Evolutionary conservation across 2,113 vertebrate species (phyloP).

Genomic region (Embiotoca jacksoni): DNA sequence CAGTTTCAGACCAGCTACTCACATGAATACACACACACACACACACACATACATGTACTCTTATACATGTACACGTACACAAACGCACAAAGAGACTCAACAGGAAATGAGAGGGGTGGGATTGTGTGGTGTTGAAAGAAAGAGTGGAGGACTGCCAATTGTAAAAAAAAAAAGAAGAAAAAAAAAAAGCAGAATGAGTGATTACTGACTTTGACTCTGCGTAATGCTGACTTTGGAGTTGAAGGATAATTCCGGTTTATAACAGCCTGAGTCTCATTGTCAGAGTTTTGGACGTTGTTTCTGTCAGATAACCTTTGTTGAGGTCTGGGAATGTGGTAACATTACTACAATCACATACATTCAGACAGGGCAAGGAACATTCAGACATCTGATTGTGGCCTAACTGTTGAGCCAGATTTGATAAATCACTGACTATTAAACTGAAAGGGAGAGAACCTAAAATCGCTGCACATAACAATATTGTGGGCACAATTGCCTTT

Average conservation of each 20-base stretch:
- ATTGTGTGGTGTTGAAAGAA: conserved; percentile 48
- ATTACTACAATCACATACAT: conserved; percentile 8
- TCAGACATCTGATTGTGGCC: no score
- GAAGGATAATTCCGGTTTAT: conserved; percentile 28
- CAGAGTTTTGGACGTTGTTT: conserved; percentile 1
- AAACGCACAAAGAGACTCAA: conserved; percentile 30
- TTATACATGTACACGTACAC: conserved; percentile 11
- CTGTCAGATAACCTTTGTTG: background rate
- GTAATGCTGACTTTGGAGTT: conserved; percentile 14
- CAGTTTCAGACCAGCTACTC: conserved; percentile 47
- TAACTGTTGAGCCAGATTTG: no score
- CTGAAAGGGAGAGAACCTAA: no score
- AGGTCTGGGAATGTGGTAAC: conserved; percentile 20
- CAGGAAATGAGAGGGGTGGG: conserved; percentile 64
- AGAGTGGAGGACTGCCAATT: conserved; percentile 30
- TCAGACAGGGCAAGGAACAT: conserved; percentile 5
- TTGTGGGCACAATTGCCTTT: no score
- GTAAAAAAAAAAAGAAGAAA: background rate
- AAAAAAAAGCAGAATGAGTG: conserved; percentile 43
- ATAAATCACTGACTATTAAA: no score
- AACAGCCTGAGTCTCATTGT: background rate
- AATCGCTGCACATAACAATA: no score
- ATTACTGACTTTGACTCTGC: conserved; percentile 35
- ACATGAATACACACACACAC: conserved; percentile 11
- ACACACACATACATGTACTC: background rate